phyloP scores from a whole-genome alignment of 1,140 invertebrate genomes.

The Ceratina australensis region DNA sequence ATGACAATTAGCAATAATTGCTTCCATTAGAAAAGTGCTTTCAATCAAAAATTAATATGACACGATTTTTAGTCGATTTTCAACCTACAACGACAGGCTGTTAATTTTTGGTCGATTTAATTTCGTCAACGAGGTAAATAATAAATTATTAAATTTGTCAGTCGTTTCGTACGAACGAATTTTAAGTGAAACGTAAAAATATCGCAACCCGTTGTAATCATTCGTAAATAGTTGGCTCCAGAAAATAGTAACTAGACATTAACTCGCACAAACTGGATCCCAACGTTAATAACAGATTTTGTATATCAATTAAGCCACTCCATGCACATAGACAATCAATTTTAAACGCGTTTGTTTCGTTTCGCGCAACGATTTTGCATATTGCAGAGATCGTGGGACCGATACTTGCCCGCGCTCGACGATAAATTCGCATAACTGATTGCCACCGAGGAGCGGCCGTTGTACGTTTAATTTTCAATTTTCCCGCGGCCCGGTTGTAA shows the following conservation, averaged over 20 bases:
- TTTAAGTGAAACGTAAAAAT: not conserved
- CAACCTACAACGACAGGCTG: not conserved
- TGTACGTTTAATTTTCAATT: conserved; percentile 29
- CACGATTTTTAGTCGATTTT: not conserved
- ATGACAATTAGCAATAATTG: not conserved
- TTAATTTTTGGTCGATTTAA: not conserved
- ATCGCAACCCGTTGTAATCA: no score
- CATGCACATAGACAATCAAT: not conserved
- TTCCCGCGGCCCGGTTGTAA: not conserved
- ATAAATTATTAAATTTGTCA: not conserved
- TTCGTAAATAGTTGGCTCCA: not conserved
- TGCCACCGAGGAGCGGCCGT: not conserved
- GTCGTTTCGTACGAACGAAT: not conserved
- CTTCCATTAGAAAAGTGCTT: not conserved
- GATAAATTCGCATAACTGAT: conserved; percentile 17
- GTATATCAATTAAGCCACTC: conserved; percentile 13
- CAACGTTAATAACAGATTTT: not conserved
- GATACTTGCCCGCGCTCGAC: not conserved
- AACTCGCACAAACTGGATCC: not conserved
- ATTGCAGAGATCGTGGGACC: not conserved
- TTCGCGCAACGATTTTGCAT: conserved; percentile 12
- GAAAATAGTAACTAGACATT: not conserved
- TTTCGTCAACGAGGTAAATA: not conserved
- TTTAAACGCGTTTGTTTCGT: conserved; percentile 13
- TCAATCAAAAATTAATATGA: not conserved